Percentiles rank a stretch among this genome's conserved stretches.
Evolutionary conservation across 2,797 vertebrate species (phyloP).

Genomic region (Enteromius trimaculatus): DNA sequence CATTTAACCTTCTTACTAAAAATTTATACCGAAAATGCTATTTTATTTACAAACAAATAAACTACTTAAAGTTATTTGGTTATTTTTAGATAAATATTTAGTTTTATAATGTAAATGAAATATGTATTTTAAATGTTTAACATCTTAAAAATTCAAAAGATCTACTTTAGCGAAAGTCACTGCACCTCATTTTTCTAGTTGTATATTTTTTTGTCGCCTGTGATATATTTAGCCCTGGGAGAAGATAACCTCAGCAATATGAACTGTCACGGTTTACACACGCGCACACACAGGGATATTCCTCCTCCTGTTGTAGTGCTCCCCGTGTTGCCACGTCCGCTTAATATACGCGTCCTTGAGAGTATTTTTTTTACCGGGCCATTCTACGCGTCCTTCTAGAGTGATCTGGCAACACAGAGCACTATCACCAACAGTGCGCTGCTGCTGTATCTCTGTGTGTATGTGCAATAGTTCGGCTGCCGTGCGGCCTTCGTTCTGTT

Average conservation of each 20-base stretch:
- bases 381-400: not conserved
- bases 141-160: not conserved
- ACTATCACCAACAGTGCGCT: not conserved
- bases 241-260: conserved; percentile 8
- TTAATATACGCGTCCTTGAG: not conserved
- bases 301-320: not conserved
- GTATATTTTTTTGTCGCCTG: not conserved
- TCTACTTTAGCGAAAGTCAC: not conserved
- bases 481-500: conserved; percentile 12
- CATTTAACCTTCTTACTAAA: not conserved
- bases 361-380: rapidly evolving
- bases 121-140: not conserved
- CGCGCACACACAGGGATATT: not conserved
- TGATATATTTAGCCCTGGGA: conserved; percentile 5
- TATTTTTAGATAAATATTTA: not conserved
- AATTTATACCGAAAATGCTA: not conserved
- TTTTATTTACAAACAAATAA: not conserved
- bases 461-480: not conserved
- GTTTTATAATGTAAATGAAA: not conserved
- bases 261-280: not conserved
- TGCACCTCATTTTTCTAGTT: not conserved
- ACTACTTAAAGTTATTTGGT: not conserved
- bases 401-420: not conserved
- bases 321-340: conserved; percentile 13
- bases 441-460: not conserved